These are phyloP conservation scores for Tenthredo notha DNA, from an alignment of 2,888 invertebrate species.

Conservation along the genomic window DNA sequence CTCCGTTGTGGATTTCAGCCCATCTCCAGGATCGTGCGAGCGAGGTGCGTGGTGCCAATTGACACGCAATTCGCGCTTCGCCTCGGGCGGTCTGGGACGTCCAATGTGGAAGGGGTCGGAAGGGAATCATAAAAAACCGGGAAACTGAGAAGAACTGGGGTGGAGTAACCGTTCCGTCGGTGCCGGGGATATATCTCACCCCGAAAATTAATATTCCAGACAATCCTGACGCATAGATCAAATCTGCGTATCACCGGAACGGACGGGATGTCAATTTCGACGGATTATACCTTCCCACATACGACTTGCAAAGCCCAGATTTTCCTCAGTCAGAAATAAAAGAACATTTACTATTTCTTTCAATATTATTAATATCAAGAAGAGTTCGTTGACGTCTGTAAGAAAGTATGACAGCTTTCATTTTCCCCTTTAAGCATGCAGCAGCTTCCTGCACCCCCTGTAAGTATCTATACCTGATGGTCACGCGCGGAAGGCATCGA, in stretches of 20 bases:
- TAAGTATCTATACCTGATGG: constrained; percentile 43
- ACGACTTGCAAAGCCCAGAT: not conserved
- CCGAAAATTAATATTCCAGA: constrained; percentile 76
- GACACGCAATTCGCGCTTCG: constrained; percentile 58
- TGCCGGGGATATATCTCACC: constrained; percentile 46
- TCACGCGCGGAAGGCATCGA: constrained; percentile 36
- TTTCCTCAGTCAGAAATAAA: not conserved
- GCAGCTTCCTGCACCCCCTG: constrained; percentile 48
- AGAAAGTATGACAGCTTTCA: constrained; percentile 26
- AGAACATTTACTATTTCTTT: not conserved
- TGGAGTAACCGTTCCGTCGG: constrained; percentile 36
- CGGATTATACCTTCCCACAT: constrained; percentile 69
- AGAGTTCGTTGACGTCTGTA: constrained; percentile 30
- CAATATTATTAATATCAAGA: not conserved
- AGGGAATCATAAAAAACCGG: constrained; percentile 64
- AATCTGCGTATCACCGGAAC: constrained; percentile 75
- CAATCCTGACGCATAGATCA: constrained; percentile 77
- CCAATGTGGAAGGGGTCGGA: constrained; percentile 57
- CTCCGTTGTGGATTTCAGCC: not conserved
- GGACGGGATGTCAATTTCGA: constrained; percentile 74
- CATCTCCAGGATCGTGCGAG: constrained; percentile 11
- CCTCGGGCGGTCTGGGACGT: constrained; percentile 67
- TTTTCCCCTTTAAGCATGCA: constrained; percentile 22
- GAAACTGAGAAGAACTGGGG: constrained; percentile 58
- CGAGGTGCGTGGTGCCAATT: constrained; percentile 54